phyloP scores from a whole-genome alignment of 2,797 vertebrate species.

The Pseudochirops cupreus region DNA sequence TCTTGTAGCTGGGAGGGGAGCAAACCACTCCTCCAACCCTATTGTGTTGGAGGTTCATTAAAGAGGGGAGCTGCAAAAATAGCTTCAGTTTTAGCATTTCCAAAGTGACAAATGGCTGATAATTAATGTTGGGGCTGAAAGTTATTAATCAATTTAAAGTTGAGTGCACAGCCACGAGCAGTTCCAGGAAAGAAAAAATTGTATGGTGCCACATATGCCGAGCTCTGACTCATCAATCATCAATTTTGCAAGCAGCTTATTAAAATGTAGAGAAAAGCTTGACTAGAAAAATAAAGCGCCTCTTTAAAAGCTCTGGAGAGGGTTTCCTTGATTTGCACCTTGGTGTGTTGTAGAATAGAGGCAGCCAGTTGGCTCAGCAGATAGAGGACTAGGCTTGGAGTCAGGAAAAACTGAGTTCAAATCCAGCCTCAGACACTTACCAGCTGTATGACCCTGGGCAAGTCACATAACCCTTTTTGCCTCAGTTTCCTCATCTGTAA shows the following conservation, averaged over 20 bases:
- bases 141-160: conserved; percentile 61
- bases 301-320: conserved; percentile 25
- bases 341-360: not conserved
- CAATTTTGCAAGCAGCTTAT: conserved; percentile 61
- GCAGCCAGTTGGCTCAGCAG: not conserved
- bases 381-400: not conserved
- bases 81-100: not conserved
- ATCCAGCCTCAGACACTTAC: not conserved
- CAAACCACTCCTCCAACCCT: not conserved
- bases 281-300: conserved; percentile 37
- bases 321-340: not conserved
- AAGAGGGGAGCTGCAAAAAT: not conserved
- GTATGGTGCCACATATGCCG: not conserved
- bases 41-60: not conserved
- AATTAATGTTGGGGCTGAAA: conserved; percentile 64
- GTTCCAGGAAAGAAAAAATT: conserved; percentile 33
- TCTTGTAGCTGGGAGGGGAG: not conserved
- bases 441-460: not conserved
- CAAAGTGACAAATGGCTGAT: conserved; percentile 59
- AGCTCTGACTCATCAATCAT: conserved; percentile 44
- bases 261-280: conserved; percentile 49
- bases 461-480: not conserved
- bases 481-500: not conserved
- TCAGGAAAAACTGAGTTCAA: not conserved
- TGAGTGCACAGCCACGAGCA: conserved; percentile 45